Evolutionary conservation across 1,140 invertebrate genomes (phyloP).

Genomic region (Zaprionus africanus): DNA sequence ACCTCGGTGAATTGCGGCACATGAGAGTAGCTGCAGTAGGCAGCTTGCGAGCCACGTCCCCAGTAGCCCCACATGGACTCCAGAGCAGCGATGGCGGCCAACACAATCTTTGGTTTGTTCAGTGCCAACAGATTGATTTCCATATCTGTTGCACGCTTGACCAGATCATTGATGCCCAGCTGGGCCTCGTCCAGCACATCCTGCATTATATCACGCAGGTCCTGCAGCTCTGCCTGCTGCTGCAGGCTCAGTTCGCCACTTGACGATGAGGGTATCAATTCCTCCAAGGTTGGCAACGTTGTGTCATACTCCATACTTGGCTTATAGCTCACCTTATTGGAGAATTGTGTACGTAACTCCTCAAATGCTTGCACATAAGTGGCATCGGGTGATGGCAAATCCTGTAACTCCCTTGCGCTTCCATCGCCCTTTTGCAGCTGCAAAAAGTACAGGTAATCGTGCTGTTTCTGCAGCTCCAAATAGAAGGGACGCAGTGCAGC

Average conservation of each 20-base stretch:
- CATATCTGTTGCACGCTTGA: constrained; percentile 52
- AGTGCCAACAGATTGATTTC: constrained; percentile 58
- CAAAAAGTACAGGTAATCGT: constrained; percentile 59
- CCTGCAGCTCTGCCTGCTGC: constrained; percentile 58
- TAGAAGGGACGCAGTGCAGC: constrained; percentile 65
- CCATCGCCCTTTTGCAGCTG: constrained; percentile 56
- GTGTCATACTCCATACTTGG: constrained; percentile 65
- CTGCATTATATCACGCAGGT: constrained; percentile 64
- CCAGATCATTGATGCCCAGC: constrained; percentile 59
- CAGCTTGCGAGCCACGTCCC: constrained; percentile 57
- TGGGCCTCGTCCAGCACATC: constrained; percentile 74
- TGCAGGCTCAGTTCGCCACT: constrained; percentile 38
- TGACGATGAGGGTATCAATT: constrained; percentile 55
- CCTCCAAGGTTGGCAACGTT: constrained; percentile 56
- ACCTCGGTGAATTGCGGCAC: constrained; percentile 68
- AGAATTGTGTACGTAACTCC: constrained; percentile 51
- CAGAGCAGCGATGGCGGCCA: constrained; percentile 57
- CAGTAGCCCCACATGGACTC: constrained; percentile 58
- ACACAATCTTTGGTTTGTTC: constrained; percentile 75
- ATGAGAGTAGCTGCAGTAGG: constrained; percentile 76
- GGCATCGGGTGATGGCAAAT: constrained; percentile 25
- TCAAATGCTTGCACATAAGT: constrained; percentile 46
- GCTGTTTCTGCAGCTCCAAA: constrained; percentile 64
- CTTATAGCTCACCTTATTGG: constrained; percentile 35
- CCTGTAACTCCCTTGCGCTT: constrained; percentile 15